phyloP scores from a whole-genome alignment of 2,113 vertebrate species.

The Toxostoma redivivum region DNA sequence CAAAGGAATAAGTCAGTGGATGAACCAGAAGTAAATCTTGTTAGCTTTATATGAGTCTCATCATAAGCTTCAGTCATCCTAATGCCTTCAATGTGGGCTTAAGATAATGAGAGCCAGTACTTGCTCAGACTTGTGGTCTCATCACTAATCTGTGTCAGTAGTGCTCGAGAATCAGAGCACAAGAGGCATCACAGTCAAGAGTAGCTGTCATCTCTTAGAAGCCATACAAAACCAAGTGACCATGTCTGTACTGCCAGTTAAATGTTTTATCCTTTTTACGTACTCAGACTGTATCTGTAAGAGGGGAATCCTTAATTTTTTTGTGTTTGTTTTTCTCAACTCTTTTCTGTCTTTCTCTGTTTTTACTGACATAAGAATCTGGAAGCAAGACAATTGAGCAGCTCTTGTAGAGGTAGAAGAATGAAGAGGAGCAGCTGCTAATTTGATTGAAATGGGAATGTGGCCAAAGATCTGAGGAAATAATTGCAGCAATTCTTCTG shows the following conservation, averaged over 20 bases:
- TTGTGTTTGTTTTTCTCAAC: neutral
- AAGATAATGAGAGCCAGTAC: neutral
- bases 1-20: neutral
- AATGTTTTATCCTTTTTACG: neutral
- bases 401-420: neutral
- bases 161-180: neutral
- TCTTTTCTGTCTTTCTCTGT: neutral
- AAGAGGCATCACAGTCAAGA: neutral
- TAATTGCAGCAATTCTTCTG: constrained; percentile 8
- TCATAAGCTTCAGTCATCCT: neutral
- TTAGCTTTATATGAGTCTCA: neutral
- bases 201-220: neutral
- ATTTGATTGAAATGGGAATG: constrained; percentile 38
- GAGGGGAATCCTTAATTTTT: neutral
- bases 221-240: neutral
- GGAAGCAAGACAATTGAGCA: neutral
- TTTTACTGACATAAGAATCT: neutral
- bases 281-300: neutral
- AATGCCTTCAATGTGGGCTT: neutral
- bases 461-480: neutral
- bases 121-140: neutral
- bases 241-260: neutral
- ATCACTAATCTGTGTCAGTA: neutral
- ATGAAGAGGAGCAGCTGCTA: constrained; percentile 16
- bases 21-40: neutral